Evolutionary conservation across 1,140 invertebrate genomes (phyloP), one percentile per base, ranked within the genome.

Genomic region (Episyrphus balteatus): DNA sequence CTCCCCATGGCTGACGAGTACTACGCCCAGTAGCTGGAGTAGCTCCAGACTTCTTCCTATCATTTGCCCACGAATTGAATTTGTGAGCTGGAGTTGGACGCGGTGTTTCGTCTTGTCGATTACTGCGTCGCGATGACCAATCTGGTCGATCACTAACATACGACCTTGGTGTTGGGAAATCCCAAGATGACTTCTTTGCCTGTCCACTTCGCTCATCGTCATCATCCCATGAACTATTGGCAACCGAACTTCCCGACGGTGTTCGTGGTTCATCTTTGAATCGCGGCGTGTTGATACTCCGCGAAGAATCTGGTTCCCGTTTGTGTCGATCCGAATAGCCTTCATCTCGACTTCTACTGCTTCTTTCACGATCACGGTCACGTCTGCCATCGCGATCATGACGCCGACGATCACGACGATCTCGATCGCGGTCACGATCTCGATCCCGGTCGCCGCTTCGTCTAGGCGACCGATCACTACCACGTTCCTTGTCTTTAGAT

Each of bases 81-180:
- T 88, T 92, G 66, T 93, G 89, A 0, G 86, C 81, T 2, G 89
- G 92, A 30, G 92, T 94, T 14, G 82, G 77, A 52, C 83, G 70
- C 3, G 80, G 76, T 21, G 82, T 83, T 44, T 81, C 76, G 50
- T 85, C 83, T 61, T 80, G 78, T 39, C 31, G 43, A 38, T 46
- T 40, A 47, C 63, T 61, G 5, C 57, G 48, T 37, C 47, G 56
- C 1, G 62, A 68, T 59, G 57, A 63, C 36, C 65, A 59, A 14
- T 50, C 49, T 8, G 31, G 39, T 17, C 46, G 48, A 17, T 47
- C 46, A 11, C 53, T 48, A 10, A 41, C 50, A 42, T 33, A 50
- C 19, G 76, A 63, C 51, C 75, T 73, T 0, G 92, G 92, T 1
- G 92, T 95, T 0, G 92, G 91, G 60, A 89, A 80, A 71, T 98